Evolutionary conservation across 2,797 vertebrate genomes (phyloP), one percentile per base, ranked within the genome.

Genomic region (Gila robusta): DNA sequence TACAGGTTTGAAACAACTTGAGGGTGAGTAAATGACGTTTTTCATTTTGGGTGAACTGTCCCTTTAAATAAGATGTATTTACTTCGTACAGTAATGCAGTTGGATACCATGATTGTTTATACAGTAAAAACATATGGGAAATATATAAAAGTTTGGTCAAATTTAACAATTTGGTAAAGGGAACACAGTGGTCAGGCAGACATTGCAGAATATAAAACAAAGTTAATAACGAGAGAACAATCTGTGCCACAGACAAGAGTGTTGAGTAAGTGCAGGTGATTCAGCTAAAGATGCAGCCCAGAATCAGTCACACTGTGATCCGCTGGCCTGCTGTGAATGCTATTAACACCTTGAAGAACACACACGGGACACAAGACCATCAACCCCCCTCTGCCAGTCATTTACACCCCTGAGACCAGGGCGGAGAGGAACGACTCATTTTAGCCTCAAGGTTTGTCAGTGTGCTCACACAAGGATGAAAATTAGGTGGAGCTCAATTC

Each of bases 401-500:
- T 56, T 72, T 47, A n/a, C 21, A 64, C 39, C 39, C 26, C 9
- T 19, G 62, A 21, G 78, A 37, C 54, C 28, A 9, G 72, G 26
- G 41, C 8, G 7, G 28, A 69, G 47, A 67, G 79, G 47, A 81
- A 44, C 35, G 32, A 77, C 32, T 77, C 23, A 67, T 67, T 77
- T 37, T 73, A 66, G 37, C 26, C 69, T 64, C 54, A 71, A 6
- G 52, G 12, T 19, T 73, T 14, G 19, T 52, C 26, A 59, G 64
- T 71, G 11, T 49, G 10, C 52, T 67, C 70, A 78, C 47, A 83
- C 69, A 74, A 11, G 74, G 19, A 64, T 16, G 52, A 5, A 84
- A 84, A 92, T 91, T 90, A 47, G 70, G 81, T 90, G 87, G 91
- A 93, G 92, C 92, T 93, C 93, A 94, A 92, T 93, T 91, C 89